phyloP scores from a whole-genome alignment of 2,797 vertebrate species.

The Manis pentadactyla region DNA sequence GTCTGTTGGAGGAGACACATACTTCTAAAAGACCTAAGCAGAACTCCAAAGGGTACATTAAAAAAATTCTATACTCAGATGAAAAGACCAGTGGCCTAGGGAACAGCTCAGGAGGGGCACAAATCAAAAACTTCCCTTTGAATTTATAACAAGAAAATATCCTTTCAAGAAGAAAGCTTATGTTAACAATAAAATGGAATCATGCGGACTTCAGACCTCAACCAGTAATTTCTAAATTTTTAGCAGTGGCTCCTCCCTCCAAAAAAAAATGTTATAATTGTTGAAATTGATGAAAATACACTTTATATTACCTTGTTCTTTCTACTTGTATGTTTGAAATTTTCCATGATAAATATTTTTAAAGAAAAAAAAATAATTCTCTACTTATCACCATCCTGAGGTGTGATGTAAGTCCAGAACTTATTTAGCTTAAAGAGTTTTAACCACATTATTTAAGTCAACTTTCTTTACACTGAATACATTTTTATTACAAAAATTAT shows the following conservation, averaged over 20 bases:
- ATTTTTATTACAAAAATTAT: conserved; percentile 41
- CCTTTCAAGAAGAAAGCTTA: neutral
- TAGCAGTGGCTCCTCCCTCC: neutral
- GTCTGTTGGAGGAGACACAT: no score
- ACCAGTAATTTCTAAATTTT: neutral
- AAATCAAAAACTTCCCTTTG: neutral
- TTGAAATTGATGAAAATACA: neutral
- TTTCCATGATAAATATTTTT: conserved; percentile 1
- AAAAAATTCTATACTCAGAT: neutral
- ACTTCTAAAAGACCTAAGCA: neutral
- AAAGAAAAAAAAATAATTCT: neutral
- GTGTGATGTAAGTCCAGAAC: neutral
- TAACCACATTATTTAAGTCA: neutral
- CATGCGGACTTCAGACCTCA: neutral
- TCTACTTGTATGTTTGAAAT: conserved; percentile 5
- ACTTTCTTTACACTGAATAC: neutral
- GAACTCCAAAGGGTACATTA: neutral
- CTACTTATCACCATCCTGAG: no score
- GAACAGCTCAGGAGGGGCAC: neutral
- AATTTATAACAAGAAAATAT: neutral
- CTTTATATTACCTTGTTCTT: neutral
- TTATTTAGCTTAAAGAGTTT: neutral
- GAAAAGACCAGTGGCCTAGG: neutral
- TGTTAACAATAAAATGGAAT: neutral
- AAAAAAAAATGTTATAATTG: neutral